Percentiles rank a stretch among this genome's conserved stretches.
phyloP scores from a whole-genome alignment of 1,140 invertebrate species.

The Ruditapes philippinarum region DNA sequence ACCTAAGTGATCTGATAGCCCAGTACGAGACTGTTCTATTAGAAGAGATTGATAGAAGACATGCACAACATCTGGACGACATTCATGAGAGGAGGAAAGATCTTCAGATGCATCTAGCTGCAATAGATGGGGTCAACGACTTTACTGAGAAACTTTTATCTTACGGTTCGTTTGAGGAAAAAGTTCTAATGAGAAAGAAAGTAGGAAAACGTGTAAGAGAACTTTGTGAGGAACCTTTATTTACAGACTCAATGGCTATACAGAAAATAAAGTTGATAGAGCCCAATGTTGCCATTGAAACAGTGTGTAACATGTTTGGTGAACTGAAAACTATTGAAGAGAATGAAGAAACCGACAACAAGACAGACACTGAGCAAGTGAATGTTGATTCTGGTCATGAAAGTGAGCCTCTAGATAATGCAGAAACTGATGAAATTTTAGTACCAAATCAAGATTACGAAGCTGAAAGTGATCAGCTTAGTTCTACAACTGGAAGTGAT shows the following conservation, averaged over 20 bases:
- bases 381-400: slow-evolving; percentile 65
- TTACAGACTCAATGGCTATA: slow-evolving; percentile 66
- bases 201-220: slow-evolving; percentile 82
- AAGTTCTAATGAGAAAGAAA: slow-evolving; percentile 80
- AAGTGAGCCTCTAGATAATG: slow-evolving; percentile 68
- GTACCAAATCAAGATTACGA: slow-evolving; percentile 53
- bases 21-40: slow-evolving; percentile 79
- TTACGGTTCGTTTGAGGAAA: slow-evolving; percentile 83
- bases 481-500: slow-evolving; percentile 67
- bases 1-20: slow-evolving; percentile 77
- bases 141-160: slow-evolving; percentile 81
- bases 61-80: slow-evolving; percentile 73
- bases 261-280: slow-evolving; percentile 70
- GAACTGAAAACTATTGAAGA: slow-evolving; percentile 67
- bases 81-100: slow-evolving; percentile 71
- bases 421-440: slow-evolving; percentile 65
- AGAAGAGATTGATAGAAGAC: slow-evolving; percentile 76
- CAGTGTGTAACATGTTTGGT: slow-evolving; percentile 83
- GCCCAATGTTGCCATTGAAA: slow-evolving; percentile 79
- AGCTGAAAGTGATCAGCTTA: slow-evolving; percentile 51
- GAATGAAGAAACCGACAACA: neutral
- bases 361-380: neutral
- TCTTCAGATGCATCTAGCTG: slow-evolving; percentile 75
- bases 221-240: slow-evolving; percentile 78
- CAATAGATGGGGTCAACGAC: slow-evolving; percentile 79